Evolutionary conservation across 2,113 vertebrate genomes (phyloP), one percentile per base, ranked within the genome.

Genomic region (Romanogobio albipinnatus): DNA sequence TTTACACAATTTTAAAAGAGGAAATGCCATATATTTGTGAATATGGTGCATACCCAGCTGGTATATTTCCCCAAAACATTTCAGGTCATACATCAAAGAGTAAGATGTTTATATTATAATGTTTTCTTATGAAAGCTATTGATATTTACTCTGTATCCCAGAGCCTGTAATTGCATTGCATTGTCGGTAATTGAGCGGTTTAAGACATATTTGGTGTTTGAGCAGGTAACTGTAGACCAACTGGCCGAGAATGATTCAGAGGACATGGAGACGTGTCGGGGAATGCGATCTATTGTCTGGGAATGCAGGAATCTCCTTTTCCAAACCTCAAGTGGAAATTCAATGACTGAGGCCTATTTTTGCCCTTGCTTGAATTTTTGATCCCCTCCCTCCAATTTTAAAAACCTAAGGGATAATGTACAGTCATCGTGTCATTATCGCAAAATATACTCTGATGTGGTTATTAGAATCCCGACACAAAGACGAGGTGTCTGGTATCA

Each of bases 271-370:
- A 90, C 76, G 85, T 92, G 89, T 92, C 88, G 75, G 85, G 91
- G 92, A 93, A 93, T 93, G 92, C 93, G 90, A 94, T 91, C 92
- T 90, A 91, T 93, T 93, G 93, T 94, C 94, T 94, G 92, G 92
- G 94, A 95, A 94, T 94, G 93, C 88, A 88, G 90, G 90, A 92
- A 88, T 91, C 91, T 93, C 89, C 85, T 87, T 90, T 91, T 92
- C 87, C 88, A 86, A 39, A 62, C 84, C 89, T 86, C 88, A 61
- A 92, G 90, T 92, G 91, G 93, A 92, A 94, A 93, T 81, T 91
- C 90, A 83, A 39, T 90, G 89, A 90, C 86, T 90, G 45, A 66
- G 85, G 86, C 88, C 85, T 90, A 88, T 87, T 89, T 81, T 81
- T 81, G 62, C 15, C 2, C 24, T 76, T 36, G 66, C 33, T 22